phyloP scores from a whole-genome alignment of 2,888 invertebrate species.

The Dicroscelio sp. region DNA sequence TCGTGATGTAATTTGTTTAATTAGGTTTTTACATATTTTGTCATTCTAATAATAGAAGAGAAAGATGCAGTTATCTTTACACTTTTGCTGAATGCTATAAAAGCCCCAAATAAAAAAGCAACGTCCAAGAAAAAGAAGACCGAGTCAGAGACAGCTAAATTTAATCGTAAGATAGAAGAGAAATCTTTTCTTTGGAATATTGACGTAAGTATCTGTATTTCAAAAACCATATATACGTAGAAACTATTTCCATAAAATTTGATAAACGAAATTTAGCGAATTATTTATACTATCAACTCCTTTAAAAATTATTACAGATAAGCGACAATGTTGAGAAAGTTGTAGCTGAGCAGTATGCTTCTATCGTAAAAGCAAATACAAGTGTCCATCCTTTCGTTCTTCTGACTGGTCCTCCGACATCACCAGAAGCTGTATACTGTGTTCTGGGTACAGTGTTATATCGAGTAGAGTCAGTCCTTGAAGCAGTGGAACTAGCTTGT shows the following conservation, averaged over 20 bases:
- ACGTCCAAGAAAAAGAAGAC: background rate
- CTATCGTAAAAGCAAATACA: background rate
- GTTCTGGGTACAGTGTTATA: background rate
- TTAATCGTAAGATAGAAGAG: conserved; percentile 16
- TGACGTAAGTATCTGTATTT: too few species aligned
- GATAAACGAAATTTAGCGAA: background rate
- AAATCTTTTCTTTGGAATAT: background rate
- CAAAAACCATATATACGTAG: too few species aligned
- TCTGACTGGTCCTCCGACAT: background rate
- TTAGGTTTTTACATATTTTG: too few species aligned
- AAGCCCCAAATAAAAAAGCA: background rate
- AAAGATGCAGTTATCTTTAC: background rate
- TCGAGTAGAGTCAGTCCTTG: background rate
- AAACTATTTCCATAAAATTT: too few species aligned
- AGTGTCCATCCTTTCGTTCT: background rate
- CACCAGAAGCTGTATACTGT: background rate
- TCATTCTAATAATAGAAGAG: background rate
- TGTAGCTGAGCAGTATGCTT: background rate
- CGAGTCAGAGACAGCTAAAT: background rate
- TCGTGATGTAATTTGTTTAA: too few species aligned
- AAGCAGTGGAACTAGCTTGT: background rate
- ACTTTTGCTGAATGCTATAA: background rate
- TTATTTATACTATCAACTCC: background rate
- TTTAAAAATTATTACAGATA: background rate
- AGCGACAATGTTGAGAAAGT: background rate